Evolutionary conservation across 2,113 vertebrate genomes (phyloP).

Genomic region (Ariopsis seemanni): DNA sequence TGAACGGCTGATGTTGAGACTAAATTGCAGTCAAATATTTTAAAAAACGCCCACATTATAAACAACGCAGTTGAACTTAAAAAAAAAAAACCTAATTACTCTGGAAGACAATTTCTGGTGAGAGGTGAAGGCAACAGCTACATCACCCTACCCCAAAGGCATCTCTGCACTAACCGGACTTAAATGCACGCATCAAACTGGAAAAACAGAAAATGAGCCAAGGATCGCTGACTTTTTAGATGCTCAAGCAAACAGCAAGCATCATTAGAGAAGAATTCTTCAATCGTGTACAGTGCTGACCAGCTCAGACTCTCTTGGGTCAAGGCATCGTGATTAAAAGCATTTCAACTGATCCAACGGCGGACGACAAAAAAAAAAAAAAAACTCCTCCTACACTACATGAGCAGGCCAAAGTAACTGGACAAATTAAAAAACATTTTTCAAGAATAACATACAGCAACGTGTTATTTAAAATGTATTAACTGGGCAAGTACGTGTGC

Average conservation of each 20-base stretch:
- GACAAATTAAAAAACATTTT: background rate
- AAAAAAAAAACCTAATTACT: background rate
- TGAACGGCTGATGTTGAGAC: background rate
- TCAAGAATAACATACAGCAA: too few species aligned
- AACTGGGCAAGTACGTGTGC: too few species aligned
- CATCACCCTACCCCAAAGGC: background rate
- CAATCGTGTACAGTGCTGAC: background rate
- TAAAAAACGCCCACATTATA: too few species aligned
- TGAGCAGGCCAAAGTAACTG: background rate
- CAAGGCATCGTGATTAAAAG: slow-evolving; percentile 5
- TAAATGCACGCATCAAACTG: background rate
- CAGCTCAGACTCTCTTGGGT: background rate
- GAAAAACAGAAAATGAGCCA: background rate
- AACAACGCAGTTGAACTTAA: background rate
- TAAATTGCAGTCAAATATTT: background rate
- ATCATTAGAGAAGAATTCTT: slow-evolving; percentile 7
- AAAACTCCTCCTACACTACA: background rate
- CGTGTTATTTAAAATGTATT: background rate
- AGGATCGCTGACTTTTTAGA: background rate
- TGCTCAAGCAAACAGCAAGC: background rate
- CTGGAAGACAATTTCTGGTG: background rate
- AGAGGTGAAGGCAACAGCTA: background rate
- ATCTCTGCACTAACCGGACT: background rate
- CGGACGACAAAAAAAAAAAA: background rate
- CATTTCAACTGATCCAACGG: background rate